A percentile compares a stretch with the other conserved stretches of the same genome.
These are phyloP conservation scores for Melanotaenia nigrans DNA, from an alignment of 2,797 vertebrate genomes.

Conservation along the genomic window DNA sequence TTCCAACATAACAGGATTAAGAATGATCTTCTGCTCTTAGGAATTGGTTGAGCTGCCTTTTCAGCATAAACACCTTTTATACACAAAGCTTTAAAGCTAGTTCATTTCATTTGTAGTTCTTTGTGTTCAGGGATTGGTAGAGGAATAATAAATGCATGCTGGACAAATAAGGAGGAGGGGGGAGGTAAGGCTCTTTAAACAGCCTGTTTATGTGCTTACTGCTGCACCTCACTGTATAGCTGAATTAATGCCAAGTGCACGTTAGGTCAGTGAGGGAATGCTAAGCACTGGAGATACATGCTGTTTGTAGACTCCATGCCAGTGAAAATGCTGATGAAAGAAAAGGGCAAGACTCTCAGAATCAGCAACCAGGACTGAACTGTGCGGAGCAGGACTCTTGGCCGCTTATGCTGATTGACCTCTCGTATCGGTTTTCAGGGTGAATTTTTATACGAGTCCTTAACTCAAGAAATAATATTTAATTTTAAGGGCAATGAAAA, in stretches of 20 bases:
- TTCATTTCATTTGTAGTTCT: conserved; percentile 54
- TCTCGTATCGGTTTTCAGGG: not conserved
- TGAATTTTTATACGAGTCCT: conserved; percentile 5
- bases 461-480: not conserved
- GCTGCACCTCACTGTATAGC: conserved; percentile 52
- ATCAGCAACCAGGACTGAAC: conserved; percentile 26
- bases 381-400: conserved; percentile 7
- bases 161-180: conserved; percentile 49
- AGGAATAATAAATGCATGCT: conserved; percentile 48
- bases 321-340: conserved; percentile 54
- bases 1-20: conserved; percentile 77
- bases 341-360: conserved; percentile 31
- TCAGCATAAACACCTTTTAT: conserved; percentile 60
- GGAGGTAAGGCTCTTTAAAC: conserved; percentile 51
- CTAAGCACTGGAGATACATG: conserved; percentile 40
- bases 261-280: conserved; percentile 43
- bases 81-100: conserved; percentile 65
- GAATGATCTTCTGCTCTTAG: conserved; percentile 73
- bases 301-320: conserved; percentile 28
- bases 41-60: conserved; percentile 70
- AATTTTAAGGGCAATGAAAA: not conserved
- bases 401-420: conserved; percentile 20
- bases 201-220: conserved; percentile 59
- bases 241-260: conserved; percentile 54
- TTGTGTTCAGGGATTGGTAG: conserved; percentile 48